Evolutionary conservation across 2,797 vertebrate species (phyloP).

Genomic region (Falco columbarius): DNA sequence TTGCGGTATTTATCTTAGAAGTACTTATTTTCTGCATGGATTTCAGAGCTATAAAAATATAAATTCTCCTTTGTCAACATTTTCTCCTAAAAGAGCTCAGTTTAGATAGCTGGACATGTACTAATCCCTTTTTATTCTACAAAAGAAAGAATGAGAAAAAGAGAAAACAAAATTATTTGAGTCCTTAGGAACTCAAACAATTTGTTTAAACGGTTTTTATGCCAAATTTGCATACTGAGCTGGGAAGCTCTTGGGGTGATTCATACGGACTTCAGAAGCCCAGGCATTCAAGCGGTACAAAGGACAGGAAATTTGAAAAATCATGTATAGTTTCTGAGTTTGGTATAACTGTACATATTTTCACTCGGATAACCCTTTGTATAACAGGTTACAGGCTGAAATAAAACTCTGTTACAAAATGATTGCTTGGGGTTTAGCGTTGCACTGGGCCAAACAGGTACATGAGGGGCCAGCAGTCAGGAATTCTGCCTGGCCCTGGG

Average conservation of each 20-base stretch:
- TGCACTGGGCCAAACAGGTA: neutral
- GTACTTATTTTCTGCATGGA: slow-evolving; percentile 63
- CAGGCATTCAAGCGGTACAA: neutral
- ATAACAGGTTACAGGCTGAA: neutral
- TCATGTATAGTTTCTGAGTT: neutral
- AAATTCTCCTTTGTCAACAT: slow-evolving; percentile 28
- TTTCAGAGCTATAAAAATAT: slow-evolving; percentile 43
- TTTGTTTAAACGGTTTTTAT: neutral
- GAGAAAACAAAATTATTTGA: neutral
- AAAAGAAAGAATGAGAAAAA: neutral
- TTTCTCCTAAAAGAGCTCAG: slow-evolving; percentile 23
- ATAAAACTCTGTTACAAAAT: neutral
- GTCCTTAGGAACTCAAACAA: neutral
- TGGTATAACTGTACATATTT: neutral
- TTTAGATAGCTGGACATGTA: slow-evolving; percentile 47
- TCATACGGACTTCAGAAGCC: neutral
- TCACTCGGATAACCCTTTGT: neutral
- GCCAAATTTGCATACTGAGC: slow-evolving; percentile 4
- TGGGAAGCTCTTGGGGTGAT: neutral
- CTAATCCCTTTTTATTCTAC: slow-evolving; percentile 53
- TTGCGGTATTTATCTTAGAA: slow-evolving; percentile 48
- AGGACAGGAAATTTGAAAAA: neutral
- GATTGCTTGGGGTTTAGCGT: neutral
- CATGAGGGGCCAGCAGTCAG: neutral
- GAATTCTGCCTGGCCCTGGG: neutral